phyloP scores from a whole-genome alignment of 2,113 vertebrate species.

The Oceanites oceanicus region DNA sequence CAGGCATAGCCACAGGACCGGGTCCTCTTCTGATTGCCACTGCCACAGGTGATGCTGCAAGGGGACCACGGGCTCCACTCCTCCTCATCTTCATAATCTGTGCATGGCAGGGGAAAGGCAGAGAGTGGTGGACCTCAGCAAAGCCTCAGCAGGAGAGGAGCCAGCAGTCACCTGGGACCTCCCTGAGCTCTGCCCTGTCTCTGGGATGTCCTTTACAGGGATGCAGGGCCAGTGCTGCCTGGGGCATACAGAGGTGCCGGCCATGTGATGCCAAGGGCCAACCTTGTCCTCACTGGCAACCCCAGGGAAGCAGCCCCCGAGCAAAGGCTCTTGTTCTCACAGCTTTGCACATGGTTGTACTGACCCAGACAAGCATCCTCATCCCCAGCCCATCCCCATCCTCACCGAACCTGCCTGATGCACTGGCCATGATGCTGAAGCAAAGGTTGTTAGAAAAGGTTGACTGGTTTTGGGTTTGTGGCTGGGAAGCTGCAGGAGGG shows the following conservation, averaged over 20 bases:
- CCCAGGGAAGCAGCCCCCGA: not conserved
- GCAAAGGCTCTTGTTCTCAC: not conserved
- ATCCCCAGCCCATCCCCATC: not conserved
- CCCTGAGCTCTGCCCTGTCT: not conserved
- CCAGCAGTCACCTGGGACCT: not conserved
- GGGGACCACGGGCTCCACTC: slow-evolving; percentile 91
- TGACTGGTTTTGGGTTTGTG: not conserved
- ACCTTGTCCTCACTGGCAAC: not conserved
- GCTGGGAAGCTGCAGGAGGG: not conserved
- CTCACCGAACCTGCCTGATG: not conserved
- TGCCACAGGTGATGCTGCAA: slow-evolving; percentile 86
- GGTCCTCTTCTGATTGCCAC: slow-evolving; percentile 83
- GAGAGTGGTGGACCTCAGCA: not conserved
- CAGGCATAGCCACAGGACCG: slow-evolving; percentile 87
- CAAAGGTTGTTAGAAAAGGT: not conserved
- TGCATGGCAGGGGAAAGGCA: not conserved
- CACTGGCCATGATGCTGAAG: not conserved
- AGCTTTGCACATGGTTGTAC: not conserved
- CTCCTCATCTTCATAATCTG: slow-evolving; percentile 82
- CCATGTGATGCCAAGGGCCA: not conserved
- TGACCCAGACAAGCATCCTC: not conserved
- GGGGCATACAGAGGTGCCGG: rapidly evolving
- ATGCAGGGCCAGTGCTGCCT: not conserved
- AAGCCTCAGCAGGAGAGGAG: not conserved
- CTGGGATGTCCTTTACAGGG: not conserved